Evolutionary conservation across 2,888 invertebrate genomes (phyloP).

Genomic region (Apamea crenata): DNA sequence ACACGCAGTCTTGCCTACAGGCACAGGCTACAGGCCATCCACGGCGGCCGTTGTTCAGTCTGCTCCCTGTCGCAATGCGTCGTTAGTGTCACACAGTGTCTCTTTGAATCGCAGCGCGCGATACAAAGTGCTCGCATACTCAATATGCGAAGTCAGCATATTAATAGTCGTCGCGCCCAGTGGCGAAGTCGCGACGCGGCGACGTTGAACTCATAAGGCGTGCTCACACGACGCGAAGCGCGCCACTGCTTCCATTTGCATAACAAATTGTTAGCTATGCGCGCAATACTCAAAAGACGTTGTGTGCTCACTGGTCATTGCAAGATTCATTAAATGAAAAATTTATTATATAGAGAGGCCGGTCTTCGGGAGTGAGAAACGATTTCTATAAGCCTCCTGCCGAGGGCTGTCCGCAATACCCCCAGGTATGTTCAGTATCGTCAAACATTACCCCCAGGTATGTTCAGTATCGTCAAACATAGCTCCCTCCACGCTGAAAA

Average conservation of each 20-base stretch:
- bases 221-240: background rate
- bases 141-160: too few species aligned
- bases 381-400: background rate
- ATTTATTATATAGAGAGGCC: background rate
- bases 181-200: background rate
- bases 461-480: background rate
- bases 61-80: too few species aligned
- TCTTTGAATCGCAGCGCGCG: too few species aligned
- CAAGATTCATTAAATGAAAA: background rate
- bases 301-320: background rate
- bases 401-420: background rate
- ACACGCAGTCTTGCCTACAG: too few species aligned
- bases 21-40: too few species aligned
- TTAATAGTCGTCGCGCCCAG: too few species aligned
- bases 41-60: too few species aligned
- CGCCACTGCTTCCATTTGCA: background rate
- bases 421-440: background rate
- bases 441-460: background rate
- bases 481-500: background rate
- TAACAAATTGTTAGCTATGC: background rate
- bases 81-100: too few species aligned
- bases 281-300: background rate
- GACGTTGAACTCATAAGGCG: background rate
- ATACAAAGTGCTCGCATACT: too few species aligned
- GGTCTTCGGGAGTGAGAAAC: background rate